These are phyloP conservation scores for Myiagra hebetior DNA, from an alignment of 2,113 vertebrate species.

Conservation along the genomic window DNA sequence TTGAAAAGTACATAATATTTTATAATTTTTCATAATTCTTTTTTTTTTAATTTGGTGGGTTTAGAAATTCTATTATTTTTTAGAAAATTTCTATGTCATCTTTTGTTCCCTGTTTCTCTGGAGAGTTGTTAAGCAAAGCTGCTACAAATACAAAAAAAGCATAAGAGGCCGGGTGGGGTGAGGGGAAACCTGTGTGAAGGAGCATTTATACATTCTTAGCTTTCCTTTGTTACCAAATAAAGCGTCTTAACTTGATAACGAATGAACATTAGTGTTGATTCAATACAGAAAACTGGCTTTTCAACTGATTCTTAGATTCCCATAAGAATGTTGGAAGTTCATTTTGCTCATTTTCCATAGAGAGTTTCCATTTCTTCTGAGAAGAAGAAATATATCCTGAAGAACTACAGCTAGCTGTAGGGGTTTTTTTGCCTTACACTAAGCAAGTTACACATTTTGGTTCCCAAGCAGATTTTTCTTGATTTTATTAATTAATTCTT, in stretches of 20 bases:
- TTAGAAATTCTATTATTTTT: neutral
- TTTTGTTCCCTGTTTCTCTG: neutral
- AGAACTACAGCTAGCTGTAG: neutral
- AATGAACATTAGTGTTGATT: neutral
- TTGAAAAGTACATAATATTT: neutral
- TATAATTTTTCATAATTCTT: neutral
- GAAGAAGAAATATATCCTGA: neutral
- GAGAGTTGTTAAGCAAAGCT: neutral
- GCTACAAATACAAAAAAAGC: neutral
- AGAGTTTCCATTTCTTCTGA: neutral
- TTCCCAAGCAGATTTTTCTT: neutral
- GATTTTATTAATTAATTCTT: neutral
- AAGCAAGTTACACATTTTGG: neutral
- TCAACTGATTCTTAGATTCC: neutral
- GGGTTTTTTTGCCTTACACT: neutral
- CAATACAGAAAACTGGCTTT: neutral
- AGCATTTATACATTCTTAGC: neutral
- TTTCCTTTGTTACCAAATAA: neutral
- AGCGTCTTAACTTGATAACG: neutral
- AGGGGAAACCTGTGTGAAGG: neutral
- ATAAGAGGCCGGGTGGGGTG: fast-evolving
- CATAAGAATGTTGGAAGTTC: neutral
- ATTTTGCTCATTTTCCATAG: neutral
- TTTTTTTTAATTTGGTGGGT: neutral
- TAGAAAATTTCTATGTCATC: neutral